Base-by-base conservation (phyloP, 1,140 invertebrate genomes). In the Caerostris extrusa region DNA sequence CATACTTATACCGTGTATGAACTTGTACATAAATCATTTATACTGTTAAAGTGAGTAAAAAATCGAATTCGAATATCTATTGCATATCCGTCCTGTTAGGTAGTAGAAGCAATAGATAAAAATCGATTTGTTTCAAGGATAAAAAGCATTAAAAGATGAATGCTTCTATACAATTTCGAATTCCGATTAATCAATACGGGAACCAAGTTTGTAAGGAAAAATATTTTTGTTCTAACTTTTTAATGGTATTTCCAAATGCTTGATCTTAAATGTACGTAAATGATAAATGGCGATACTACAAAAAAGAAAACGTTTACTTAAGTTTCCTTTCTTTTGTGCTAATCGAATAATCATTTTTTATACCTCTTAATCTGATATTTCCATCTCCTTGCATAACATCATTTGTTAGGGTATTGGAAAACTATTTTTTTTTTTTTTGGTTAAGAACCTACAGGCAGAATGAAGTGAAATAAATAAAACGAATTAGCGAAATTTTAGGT, bases 401-500 rank as follows among this genome's bases (percentile, higher is more conserved):
- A 77, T 34, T 34, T 34, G 34, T 34, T 34, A 34, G 34, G 34
- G 34, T 34, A 34, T 34, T 34, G 34, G 34, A 34, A 34, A 34
- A 34, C 34, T 34, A 2, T 34, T 34, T 34, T 34, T 34, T 34
- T 34, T 34, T n/a, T 1, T 34, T 34, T 34, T 34, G 0, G 34
- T 34, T 34, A 34, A 34, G 34, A 34, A 34, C 34, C 34, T 34
- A 34, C 34, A 34, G 34, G 34, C 34, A 34, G 34, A 34, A 34
- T 34, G 34, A 34, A 0, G 0, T 1, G 34, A 34, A 34, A 34
- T 34, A 34, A 34, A 34, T 34, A 34, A 19, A 53, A 10, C 69
- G 7, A 77, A 34, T 77, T 77, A 77, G 50, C 69, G 67, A 77
- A 77, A 77, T 34, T 77, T 50, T 77, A 34, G 19, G 69, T 77